A percentile compares a stretch with the other conserved stretches of the same genome.
These are phyloP conservation scores for Zaprionus lineosus DNA, from an alignment of 2,888 invertebrate genomes.

Conservation along the genomic window DNA sequence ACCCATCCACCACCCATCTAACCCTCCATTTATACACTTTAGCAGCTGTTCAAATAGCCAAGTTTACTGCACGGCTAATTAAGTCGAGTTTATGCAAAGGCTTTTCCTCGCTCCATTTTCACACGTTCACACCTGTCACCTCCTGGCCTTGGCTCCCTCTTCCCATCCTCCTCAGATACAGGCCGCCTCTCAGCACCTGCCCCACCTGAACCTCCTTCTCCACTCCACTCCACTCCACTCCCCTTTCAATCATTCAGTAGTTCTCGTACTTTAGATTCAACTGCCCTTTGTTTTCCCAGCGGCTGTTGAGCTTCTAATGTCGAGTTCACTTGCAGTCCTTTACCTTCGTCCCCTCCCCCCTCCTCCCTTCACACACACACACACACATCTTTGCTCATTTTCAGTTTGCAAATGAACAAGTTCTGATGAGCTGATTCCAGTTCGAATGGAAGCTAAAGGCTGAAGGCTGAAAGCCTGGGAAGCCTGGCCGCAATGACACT, in stretches of 20 bases:
- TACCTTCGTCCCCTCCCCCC: not conserved
- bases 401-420: slow-evolving; percentile 58
- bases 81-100: slow-evolving; percentile 75
- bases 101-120: slow-evolving; percentile 46
- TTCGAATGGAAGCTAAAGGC: slow-evolving; percentile 3
- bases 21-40: slow-evolving; percentile 28
- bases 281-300: slow-evolving; percentile 44
- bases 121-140: slow-evolving; percentile 65
- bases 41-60: slow-evolving; percentile 72
- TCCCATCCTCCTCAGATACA: too few species aligned
- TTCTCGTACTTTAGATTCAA: slow-evolving; percentile 9
- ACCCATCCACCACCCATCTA: too few species aligned
- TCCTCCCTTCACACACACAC: not conserved
- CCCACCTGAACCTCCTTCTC: not conserved
- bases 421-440: slow-evolving; percentile 49
- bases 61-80: slow-evolving; percentile 76
- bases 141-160: not conserved
- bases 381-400: too few species aligned
- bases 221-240: slow-evolving; percentile 1
- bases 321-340: slow-evolving; percentile 33
- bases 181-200: not conserved
- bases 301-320: slow-evolving; percentile 28
- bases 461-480: slow-evolving; percentile 1
- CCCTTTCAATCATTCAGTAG: not conserved
- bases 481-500: slow-evolving; percentile 63